These are phyloP conservation scores for Manduca sexta DNA, from an alignment of 1,140 invertebrate species.

Conservation along the genomic window DNA sequence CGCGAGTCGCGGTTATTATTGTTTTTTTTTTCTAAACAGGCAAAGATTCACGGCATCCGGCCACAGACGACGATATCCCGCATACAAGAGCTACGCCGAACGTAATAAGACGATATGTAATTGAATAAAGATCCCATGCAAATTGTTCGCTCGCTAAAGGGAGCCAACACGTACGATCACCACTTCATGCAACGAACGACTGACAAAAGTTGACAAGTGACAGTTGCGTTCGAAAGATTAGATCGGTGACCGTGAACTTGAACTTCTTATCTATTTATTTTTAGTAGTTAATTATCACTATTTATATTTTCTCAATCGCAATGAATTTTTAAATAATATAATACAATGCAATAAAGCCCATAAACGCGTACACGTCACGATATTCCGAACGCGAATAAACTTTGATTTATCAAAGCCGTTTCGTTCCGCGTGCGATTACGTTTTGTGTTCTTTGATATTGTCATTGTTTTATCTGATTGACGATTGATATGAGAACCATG, in stretches of 20 bases:
- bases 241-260: constrained; percentile 44
- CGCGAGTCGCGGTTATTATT: constrained; percentile 10
- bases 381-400: constrained; percentile 32
- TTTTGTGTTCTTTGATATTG: constrained; percentile 19
- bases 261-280: constrained; percentile 26
- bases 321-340: background rate
- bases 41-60: constrained; percentile 32
- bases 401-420: constrained; percentile 32
- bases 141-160: constrained; percentile 44
- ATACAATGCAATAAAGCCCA: background rate
- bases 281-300: background rate
- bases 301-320: background rate
- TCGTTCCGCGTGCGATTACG: constrained; percentile 30
- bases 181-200: constrained; percentile 51
- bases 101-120: constrained; percentile 55
- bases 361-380: constrained; percentile 13
- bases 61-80: constrained; percentile 33
- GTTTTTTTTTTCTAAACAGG: constrained; percentile 30
- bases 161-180: constrained; percentile 50
- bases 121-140: constrained; percentile 66
- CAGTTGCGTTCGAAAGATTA: constrained; percentile 33
- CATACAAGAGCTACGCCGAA: constrained; percentile 13
- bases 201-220: constrained; percentile 39
- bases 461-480: constrained; percentile 19
- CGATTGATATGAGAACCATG: constrained; percentile 15